phyloP scores from a whole-genome alignment of 2,888 invertebrate species.

The Chirona hameri region DNA sequence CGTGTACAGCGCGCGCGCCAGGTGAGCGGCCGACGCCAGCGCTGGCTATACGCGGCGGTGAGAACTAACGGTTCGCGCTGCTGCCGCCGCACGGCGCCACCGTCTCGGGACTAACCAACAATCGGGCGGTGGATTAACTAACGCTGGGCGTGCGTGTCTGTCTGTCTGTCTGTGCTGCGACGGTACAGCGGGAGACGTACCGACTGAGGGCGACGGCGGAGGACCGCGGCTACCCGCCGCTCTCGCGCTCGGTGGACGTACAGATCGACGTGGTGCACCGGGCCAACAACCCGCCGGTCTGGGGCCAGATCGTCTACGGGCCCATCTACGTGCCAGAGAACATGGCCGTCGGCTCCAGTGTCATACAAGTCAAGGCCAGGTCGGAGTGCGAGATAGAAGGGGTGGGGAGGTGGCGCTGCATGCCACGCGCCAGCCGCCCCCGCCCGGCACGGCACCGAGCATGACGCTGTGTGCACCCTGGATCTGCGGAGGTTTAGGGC shows the following conservation, averaged over 20 bases:
- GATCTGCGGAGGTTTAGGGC: no score
- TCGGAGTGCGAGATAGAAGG: conserved; percentile 58
- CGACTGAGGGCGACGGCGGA: conserved; percentile 97
- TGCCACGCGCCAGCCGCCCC: background rate
- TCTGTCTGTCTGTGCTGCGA: background rate
- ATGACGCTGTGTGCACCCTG: background rate
- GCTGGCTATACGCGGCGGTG: background rate
- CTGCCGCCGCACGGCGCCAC: conserved; percentile 32
- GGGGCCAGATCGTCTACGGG: conserved; percentile 94
- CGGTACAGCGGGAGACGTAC: conserved; percentile 86
- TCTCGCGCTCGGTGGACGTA: conserved; percentile 94
- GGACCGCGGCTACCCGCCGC: conserved; percentile 93
- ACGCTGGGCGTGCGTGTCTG: conserved; percentile 24
- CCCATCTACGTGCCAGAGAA: conserved; percentile 97
- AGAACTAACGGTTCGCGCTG: conserved; percentile 34
- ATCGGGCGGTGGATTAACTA: conserved; percentile 35
- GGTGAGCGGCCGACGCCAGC: conserved; percentile 51
- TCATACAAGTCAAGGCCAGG: conserved; percentile 98
- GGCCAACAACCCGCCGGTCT: conserved; percentile 95
- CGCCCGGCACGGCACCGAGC: background rate
- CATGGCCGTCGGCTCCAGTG: conserved; percentile 95
- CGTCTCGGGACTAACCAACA: conserved; percentile 34
- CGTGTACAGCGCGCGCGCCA: conserved; percentile 97
- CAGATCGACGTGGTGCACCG: conserved; percentile 98
- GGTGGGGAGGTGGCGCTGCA: background rate